A percentile compares a stretch with the other conserved stretches of the same genome.
phyloP scores from a whole-genome alignment of 1,140 invertebrate species.

The Drosophila nigrodunni region DNA sequence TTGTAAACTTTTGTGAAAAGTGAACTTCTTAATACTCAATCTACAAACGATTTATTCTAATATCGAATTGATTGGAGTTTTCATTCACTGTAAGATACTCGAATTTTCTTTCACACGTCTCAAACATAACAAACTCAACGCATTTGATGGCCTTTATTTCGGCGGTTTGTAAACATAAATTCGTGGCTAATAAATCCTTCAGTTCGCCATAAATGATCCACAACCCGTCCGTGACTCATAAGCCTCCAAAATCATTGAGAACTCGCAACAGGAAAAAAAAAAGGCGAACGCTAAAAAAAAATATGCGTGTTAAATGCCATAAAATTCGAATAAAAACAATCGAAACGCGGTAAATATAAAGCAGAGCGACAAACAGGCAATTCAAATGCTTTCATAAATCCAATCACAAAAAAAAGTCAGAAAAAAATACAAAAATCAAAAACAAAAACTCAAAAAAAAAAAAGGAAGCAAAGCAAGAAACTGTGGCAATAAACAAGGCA shows the following conservation, averaged over 20 bases:
- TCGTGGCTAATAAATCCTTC: constrained; percentile 41
- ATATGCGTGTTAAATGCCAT: constrained; percentile 66
- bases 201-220: constrained; percentile 38
- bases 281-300: constrained; percentile 48
- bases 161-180: constrained; percentile 13
- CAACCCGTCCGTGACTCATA: constrained; percentile 57
- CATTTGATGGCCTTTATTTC: constrained; percentile 7
- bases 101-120: not conserved
- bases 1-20: not conserved
- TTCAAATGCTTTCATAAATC: constrained; percentile 73
- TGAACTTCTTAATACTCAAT: too few relatives aligned
- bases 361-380: constrained; percentile 43
- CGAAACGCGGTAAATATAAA: constrained; percentile 69
- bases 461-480: constrained; percentile 28
- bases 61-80: not conserved
- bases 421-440: constrained; percentile 34
- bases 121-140: not conserved
- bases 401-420: constrained; percentile 49
- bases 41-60: too few relatives aligned
- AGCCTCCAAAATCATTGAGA: constrained; percentile 41
- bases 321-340: constrained; percentile 71
- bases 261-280: constrained; percentile 15
- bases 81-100: not conserved
- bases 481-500: constrained; percentile 64
- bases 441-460: constrained; percentile 11